Percentiles rank a stretch among this genome's conserved stretches.
Evolutionary conservation across 2,888 invertebrate species (phyloP).

Genomic region (Falcaria lacertinaria): DNA sequence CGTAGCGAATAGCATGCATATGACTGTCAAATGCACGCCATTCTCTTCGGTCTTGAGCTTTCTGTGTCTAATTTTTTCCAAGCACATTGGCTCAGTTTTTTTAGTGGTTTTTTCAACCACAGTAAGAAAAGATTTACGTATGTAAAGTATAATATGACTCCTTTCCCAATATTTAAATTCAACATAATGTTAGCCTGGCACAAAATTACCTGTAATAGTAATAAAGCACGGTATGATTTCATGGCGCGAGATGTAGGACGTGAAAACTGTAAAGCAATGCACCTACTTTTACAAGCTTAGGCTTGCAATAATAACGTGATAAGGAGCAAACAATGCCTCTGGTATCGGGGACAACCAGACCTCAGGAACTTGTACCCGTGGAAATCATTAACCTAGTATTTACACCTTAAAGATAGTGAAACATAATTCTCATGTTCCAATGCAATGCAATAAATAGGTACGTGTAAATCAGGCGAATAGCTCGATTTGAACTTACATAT

Average conservation of each 20-base stretch:
- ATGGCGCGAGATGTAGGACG: conserved; percentile 51
- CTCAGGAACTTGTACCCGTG: conserved; percentile 40
- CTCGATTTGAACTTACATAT: too few species aligned
- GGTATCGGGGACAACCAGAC: conserved; percentile 50
- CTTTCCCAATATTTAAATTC: too few species aligned
- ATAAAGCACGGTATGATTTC: conserved; percentile 28
- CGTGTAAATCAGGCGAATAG: too few species aligned
- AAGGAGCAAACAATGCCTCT: conserved; percentile 52
- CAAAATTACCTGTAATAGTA: neutral
- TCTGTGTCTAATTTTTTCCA: too few species aligned
- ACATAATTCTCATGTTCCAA: conserved; percentile 6
- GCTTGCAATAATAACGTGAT: conserved; percentile 50
- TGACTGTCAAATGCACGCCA: too few species aligned
- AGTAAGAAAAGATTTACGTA: too few species aligned
- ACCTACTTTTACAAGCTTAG: conserved; percentile 35
- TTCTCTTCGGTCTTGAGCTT: too few species aligned
- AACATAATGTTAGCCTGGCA: neutral
- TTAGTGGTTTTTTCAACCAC: too few species aligned
- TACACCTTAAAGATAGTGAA: conserved; percentile 12
- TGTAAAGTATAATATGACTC: too few species aligned
- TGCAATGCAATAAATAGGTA: too few species aligned
- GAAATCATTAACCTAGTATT: conserved; percentile 61
- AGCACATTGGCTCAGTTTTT: too few species aligned
- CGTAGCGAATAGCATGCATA: too few species aligned
- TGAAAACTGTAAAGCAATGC: conserved; percentile 53